Percentiles rank a stretch among this genome's conserved stretches.
Conservation (phyloP, 2,797 vertebrate species). For the Lepus oiostolus region DNA sequence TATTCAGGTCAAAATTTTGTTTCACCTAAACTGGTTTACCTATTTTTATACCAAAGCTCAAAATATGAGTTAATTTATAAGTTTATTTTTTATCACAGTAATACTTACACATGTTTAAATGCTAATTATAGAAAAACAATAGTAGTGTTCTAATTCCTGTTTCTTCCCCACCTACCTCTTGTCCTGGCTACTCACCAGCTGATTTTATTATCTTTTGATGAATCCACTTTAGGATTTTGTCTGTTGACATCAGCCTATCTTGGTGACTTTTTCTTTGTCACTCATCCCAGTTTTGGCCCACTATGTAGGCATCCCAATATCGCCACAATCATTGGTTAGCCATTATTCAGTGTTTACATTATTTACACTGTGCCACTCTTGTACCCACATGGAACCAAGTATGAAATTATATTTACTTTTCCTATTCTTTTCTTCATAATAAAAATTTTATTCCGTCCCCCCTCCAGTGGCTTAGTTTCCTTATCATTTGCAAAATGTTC, state of each 20-base stretch:
- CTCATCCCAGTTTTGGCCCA: not conserved
- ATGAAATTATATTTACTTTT: not conserved
- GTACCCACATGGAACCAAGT: not conserved
- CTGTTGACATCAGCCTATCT: not conserved
- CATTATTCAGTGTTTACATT: slow-evolving; percentile 3
- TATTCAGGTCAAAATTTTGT: not conserved
- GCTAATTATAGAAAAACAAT: not conserved
- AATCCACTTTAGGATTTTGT: not conserved
- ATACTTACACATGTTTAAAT: not conserved
- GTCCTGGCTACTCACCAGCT: not conserved
- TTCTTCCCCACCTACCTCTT: not conserved
- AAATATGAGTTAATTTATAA: not conserved
- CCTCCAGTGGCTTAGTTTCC: not conserved
- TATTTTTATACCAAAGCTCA: not conserved
- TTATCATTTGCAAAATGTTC: not conserved
- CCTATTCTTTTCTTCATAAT: not conserved
- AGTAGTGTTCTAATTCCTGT: not conserved
- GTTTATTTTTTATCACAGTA: not conserved
- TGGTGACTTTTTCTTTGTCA: not conserved
- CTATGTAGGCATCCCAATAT: not conserved
- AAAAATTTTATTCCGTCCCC: not conserved
- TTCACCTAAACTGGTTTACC: not conserved
- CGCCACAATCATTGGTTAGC: not conserved
- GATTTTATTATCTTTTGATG: not conserved
- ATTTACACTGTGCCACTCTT: not conserved